A percentile compares a stretch with the other conserved stretches of the same genome.
phyloP scores from a whole-genome alignment of 2,888 invertebrate genomes.

The Tiliacea citrago region DNA sequence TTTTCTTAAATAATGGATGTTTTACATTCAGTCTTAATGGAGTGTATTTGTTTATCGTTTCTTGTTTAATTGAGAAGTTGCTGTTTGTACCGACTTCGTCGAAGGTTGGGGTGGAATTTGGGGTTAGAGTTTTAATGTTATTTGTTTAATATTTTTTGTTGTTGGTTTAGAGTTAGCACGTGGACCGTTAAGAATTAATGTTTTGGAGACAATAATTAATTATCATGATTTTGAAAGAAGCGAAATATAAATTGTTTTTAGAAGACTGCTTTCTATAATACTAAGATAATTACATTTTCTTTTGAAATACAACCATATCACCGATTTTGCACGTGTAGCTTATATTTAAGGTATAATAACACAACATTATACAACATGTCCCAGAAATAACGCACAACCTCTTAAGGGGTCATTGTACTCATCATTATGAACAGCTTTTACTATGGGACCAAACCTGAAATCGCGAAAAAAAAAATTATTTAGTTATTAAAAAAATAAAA shows the following conservation, averaged over 20 bases:
- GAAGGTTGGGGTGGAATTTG: conserved; percentile 29
- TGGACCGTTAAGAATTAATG: neutral
- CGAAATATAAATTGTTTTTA: neutral
- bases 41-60: conserved; percentile 55
- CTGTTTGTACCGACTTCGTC: conserved; percentile 37
- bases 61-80: conserved; percentile 59
- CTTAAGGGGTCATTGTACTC: too few species aligned
- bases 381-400: too few species aligned
- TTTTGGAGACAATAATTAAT: neutral
- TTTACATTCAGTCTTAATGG: conserved; percentile 58
- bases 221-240: neutral
- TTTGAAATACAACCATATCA: neutral
- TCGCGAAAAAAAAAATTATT: too few species aligned
- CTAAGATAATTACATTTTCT: neutral
- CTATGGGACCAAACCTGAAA: too few species aligned
- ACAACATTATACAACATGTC: too few species aligned
- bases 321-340: neutral
- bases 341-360: neutral
- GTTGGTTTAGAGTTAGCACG: conserved; percentile 10
- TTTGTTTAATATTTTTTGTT: conserved; percentile 36
- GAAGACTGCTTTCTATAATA: too few species aligned
- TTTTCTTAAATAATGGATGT: conserved; percentile 59
- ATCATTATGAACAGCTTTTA: too few species aligned
- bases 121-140: conserved; percentile 45
- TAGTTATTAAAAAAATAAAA: too few species aligned